These are phyloP conservation scores for Coptodon bakossiorum DNA, from an alignment of 2,113 vertebrate species.

Conservation along the genomic window DNA sequence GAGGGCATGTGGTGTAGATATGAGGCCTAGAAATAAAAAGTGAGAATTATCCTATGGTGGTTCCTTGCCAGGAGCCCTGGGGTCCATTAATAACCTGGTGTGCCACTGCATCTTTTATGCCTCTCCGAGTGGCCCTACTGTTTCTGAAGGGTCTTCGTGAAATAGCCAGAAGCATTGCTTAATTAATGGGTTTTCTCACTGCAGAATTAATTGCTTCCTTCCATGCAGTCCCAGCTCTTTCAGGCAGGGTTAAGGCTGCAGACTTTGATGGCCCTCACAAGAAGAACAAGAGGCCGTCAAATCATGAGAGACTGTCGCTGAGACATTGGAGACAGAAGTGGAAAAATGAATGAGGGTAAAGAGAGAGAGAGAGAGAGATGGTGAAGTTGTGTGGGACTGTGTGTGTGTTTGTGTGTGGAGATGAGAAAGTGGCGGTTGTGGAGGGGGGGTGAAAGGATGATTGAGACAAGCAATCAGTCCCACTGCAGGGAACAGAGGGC, in stretches of 20 bases:
- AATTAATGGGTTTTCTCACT: constrained; percentile 60
- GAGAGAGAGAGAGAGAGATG: neutral
- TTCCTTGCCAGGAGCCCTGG: constrained; percentile 11
- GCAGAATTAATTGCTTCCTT: constrained; percentile 57
- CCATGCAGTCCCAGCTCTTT: constrained; percentile 19
- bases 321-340: neutral
- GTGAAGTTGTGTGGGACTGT: neutral
- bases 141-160: constrained; percentile 45
- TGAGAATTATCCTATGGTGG: constrained; percentile 23
- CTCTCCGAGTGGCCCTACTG: constrained; percentile 21
- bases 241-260: constrained; percentile 29
- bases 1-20: constrained; percentile 6
- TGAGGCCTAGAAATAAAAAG: constrained; percentile 31
- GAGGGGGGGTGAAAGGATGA: constrained; percentile 41
- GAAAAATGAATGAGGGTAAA: neutral
- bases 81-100: constrained; percentile 61
- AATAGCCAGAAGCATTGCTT: constrained; percentile 54
- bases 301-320: constrained; percentile 29
- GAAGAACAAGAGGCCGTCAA: constrained; percentile 36
- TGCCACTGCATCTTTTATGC: constrained; percentile 54
- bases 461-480: constrained; percentile 68
- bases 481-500: constrained; percentile 54
- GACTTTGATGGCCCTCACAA: constrained; percentile 52
- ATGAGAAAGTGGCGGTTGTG: neutral
- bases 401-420: neutral